A percentile compares a stretch with the other conserved stretches of the same genome.
Conservation (phyloP, 2,797 vertebrate genomes). For the Mionectes olivaceus region DNA sequence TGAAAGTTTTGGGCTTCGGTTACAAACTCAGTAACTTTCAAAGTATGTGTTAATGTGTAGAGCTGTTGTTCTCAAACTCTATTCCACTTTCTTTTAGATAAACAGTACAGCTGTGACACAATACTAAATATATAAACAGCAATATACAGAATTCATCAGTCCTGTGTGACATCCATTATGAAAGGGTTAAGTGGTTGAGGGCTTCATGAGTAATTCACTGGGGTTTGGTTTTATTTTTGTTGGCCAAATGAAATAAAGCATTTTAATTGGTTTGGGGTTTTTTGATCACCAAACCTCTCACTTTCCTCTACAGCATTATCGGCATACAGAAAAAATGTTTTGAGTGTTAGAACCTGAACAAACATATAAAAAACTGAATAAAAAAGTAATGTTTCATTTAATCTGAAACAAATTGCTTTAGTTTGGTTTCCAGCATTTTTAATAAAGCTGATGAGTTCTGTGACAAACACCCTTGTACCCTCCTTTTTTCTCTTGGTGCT, state of each 20-base stretch:
- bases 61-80: not conserved
- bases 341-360: not conserved
- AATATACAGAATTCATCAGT: conserved; percentile 25
- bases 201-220: not conserved
- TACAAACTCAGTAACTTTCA: not conserved
- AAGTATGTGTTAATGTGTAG: not conserved
- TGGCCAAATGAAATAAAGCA: not conserved
- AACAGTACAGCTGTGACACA: not conserved
- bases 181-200: conserved; percentile 36
- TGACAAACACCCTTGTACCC: not conserved
- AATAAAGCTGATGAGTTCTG: not conserved
- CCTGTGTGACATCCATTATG: not conserved
- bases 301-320: not conserved
- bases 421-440: not conserved
- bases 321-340: not conserved
- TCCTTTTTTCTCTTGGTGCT: not conserved
- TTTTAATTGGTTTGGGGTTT: conserved; percentile 1
- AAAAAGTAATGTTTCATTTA: not conserved
- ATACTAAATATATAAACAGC: conserved; percentile 8
- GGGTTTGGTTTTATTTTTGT: not conserved
- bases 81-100: not conserved
- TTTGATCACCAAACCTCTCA: not conserved
- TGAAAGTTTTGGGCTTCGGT: not conserved
- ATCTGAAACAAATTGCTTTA: not conserved
- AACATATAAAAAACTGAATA: not conserved